A percentile compares a stretch with the other conserved stretches of the same genome.
Conservation (phyloP, 2,888 invertebrate genomes). For the Phalangium opilio region DNA sequence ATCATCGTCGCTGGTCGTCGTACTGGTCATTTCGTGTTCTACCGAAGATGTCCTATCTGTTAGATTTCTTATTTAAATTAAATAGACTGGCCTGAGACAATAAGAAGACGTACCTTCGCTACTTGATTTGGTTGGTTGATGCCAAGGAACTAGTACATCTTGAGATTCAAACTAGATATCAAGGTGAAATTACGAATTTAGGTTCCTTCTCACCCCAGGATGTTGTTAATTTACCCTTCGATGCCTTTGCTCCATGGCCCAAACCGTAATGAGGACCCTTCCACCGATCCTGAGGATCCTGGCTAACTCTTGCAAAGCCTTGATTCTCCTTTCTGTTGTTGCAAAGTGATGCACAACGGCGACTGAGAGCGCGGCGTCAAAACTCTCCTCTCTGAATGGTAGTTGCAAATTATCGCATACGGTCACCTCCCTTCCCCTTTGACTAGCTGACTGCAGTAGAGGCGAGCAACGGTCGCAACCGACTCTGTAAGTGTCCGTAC, state of each 20-base stretch:
- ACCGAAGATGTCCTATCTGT: slow-evolving; percentile 17
- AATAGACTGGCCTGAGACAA: too few species aligned
- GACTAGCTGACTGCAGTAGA: slow-evolving; percentile 4
- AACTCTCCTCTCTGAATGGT: slow-evolving; percentile 77
- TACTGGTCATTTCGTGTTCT: slow-evolving; percentile 23
- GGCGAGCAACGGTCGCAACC: slow-evolving; percentile 71
- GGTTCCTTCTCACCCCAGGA: too few species aligned
- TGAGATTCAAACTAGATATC: slow-evolving; percentile 50
- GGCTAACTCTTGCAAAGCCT: slow-evolving; percentile 70
- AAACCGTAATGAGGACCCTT: slow-evolving; percentile 76
- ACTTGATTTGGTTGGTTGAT: slow-evolving; percentile 42
- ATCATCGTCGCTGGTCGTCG: slow-evolving; percentile 42
- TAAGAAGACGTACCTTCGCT: slow-evolving; percentile 30
- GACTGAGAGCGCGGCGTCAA: slow-evolving; percentile 87
- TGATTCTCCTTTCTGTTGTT: slow-evolving; percentile 74
- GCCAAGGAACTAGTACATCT: slow-evolving; percentile 83
- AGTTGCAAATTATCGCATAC: slow-evolving; percentile 41
- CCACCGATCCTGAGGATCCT: slow-evolving; percentile 77
- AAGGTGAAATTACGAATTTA: too few species aligned
- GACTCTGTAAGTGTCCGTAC: slow-evolving; percentile 68
- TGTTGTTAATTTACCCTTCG: slow-evolving; percentile 39
- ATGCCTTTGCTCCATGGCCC: slow-evolving; percentile 92
- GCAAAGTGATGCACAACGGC: slow-evolving; percentile 97
- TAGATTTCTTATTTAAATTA: too few species aligned
- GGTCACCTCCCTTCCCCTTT: slow-evolving; percentile 7